These are phyloP conservation scores for Serilophus lunatus DNA, from an alignment of 2,113 vertebrate genomes.

Conservation along the genomic window DNA sequence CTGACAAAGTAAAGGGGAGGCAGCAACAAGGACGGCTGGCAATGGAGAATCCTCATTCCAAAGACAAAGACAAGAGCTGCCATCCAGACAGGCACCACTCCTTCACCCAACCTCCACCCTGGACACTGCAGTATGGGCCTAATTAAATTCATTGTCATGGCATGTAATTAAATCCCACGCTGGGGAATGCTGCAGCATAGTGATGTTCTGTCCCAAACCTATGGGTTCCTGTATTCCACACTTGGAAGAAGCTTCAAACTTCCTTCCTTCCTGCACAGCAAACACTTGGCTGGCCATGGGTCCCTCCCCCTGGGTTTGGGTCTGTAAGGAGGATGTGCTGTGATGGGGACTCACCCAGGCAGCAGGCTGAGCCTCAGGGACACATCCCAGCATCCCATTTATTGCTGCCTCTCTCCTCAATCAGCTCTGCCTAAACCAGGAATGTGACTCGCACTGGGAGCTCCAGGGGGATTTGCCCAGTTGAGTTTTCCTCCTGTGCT, in stretches of 20 bases:
- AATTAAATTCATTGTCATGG: background rate
- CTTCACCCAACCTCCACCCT: background rate
- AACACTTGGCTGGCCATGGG: background rate
- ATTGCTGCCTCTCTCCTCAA: background rate
- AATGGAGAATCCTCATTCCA: background rate
- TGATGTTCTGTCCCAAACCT: background rate
- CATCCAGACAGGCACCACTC: background rate
- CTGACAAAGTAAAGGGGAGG: background rate
- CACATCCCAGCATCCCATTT: background rate
- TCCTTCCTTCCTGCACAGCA: background rate
- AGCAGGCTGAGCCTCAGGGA: background rate
- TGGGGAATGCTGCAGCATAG: background rate
- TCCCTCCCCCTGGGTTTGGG: background rate
- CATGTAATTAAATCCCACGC: background rate
- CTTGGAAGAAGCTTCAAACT: background rate
- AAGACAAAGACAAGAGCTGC: background rate
- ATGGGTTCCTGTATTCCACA: background rate
- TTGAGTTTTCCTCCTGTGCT: background rate
- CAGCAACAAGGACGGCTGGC: background rate
- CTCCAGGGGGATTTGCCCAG: background rate
- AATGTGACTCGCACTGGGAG: background rate
- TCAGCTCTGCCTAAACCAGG: background rate
- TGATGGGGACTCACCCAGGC: accelerated
- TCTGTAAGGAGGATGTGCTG: background rate
- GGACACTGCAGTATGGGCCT: background rate